phyloP scores from a whole-genome alignment of 2,113 vertebrate species.

The Paralichthys olivaceus region DNA sequence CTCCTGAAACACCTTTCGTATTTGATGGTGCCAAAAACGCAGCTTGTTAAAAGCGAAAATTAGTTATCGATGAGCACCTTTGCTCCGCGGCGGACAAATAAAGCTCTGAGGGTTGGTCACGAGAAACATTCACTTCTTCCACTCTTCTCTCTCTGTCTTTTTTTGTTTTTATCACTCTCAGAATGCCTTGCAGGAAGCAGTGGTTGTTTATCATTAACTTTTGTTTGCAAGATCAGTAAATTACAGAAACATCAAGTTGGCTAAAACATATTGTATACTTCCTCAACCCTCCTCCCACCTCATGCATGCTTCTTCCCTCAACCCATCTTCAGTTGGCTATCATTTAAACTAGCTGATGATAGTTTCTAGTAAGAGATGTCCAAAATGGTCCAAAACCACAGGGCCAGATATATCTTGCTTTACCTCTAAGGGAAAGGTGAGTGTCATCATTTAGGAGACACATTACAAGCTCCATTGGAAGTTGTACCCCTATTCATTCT shows the following conservation, averaged over 20 bases:
- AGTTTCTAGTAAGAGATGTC: too few species aligned
- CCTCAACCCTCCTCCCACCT: too few species aligned
- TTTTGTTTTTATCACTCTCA: constrained; percentile 22
- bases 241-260: not conserved
- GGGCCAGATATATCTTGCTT: too few species aligned
- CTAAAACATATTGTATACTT: too few species aligned
- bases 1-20: not conserved
- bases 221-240: too few species aligned
- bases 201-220: too few species aligned
- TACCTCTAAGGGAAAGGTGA: too few species aligned
- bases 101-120: constrained; percentile 33
- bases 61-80: constrained; percentile 17
- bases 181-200: constrained; percentile 24
- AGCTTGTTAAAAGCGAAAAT: constrained; percentile 13
- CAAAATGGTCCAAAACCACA: too few species aligned
- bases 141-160: not conserved
- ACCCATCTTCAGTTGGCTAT: too few species aligned
- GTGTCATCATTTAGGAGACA: not conserved
- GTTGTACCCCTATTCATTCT: too few species aligned
- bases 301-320: too few species aligned
- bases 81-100: constrained; percentile 17
- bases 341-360: too few species aligned
- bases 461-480: not conserved
- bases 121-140: not conserved
- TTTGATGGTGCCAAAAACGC: constrained; percentile 30